These are phyloP conservation scores for Simalia tracyae DNA, from an alignment of 2,797 vertebrate species.

Conservation along the genomic window DNA sequence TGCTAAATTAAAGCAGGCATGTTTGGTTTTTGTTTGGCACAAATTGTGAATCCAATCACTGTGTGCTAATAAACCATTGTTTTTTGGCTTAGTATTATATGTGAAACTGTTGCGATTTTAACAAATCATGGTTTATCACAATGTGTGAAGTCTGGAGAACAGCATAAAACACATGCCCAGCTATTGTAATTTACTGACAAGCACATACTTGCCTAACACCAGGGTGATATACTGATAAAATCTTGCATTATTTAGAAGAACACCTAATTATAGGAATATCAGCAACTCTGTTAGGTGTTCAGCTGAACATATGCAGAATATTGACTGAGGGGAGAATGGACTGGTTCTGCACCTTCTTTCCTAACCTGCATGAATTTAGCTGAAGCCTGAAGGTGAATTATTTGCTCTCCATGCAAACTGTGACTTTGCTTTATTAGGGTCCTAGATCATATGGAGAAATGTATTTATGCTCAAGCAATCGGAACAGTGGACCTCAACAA, in stretches of 20 bases:
- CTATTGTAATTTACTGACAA: background rate
- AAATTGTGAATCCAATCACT: background rate
- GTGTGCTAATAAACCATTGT: background rate
- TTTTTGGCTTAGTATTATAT: background rate
- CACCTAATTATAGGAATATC: background rate
- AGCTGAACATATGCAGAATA: background rate
- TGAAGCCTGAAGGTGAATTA: background rate
- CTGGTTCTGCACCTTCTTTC: background rate
- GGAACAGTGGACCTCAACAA: background rate
- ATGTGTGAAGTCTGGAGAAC: background rate
- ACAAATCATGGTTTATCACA: background rate
- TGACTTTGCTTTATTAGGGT: background rate
- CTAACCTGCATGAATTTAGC: background rate
- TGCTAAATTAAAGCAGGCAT: background rate
- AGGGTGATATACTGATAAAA: background rate
- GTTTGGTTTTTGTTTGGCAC: background rate
- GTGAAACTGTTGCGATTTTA: background rate
- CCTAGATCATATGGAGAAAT: background rate
- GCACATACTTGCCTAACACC: background rate
- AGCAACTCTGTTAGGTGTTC: background rate
- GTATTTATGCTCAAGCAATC: background rate
- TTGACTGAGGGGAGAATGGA: background rate
- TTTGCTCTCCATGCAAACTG: background rate
- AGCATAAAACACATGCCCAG: background rate
- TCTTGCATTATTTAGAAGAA: background rate